These are phyloP conservation scores for Strix occidentalis DNA, from an alignment of 2,797 vertebrate species.

Conservation along the genomic window DNA sequence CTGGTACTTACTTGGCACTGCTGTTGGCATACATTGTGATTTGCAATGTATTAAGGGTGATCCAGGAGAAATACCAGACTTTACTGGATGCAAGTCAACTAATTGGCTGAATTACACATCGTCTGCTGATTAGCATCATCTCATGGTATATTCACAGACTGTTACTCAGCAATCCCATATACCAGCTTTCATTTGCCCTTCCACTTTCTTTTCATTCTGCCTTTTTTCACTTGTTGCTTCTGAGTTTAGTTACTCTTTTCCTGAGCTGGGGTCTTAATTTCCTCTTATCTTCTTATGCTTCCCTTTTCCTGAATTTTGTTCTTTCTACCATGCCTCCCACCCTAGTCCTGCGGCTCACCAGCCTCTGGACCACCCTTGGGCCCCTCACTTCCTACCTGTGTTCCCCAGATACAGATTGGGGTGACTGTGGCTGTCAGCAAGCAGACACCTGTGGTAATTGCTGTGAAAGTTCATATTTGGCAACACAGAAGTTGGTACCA, in stretches of 20 bases:
- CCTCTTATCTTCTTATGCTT: background rate
- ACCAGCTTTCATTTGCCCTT: background rate
- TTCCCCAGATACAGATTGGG: background rate
- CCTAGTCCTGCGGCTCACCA: background rate
- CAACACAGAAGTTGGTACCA: background rate
- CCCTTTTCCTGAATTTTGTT: background rate
- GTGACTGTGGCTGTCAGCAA: background rate
- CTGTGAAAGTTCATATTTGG: background rate
- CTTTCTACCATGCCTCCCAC: background rate
- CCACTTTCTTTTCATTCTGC: background rate
- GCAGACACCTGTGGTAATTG: background rate
- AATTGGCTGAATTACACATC: background rate
- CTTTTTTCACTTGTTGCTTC: background rate
- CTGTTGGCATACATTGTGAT: background rate
- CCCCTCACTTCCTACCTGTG: background rate
- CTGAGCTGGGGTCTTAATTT: background rate
- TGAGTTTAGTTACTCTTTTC: background rate
- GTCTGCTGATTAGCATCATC: background rate
- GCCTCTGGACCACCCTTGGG: background rate
- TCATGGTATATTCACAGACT: background rate
- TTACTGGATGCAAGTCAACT: background rate
- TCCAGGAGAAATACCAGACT: background rate
- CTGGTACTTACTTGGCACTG: background rate
- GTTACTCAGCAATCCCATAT: background rate
- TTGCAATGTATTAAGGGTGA: background rate